Conservation (phyloP, 2,113 vertebrate genomes). For the Anhinga anhinga region DNA sequence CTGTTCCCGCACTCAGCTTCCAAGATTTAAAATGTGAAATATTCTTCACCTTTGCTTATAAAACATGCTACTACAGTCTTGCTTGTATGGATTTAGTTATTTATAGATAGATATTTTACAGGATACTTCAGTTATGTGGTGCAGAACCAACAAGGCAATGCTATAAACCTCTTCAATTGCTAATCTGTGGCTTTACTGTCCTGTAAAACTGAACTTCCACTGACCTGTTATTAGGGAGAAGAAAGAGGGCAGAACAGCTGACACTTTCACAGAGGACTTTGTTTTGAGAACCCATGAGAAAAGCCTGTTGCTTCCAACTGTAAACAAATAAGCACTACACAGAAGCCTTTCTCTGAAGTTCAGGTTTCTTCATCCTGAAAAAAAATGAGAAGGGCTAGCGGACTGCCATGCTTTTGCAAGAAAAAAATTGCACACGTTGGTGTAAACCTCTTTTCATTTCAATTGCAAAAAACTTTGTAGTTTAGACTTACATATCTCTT, state of each 20-base stretch:
- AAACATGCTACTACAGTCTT: not conserved
- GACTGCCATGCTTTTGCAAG: not conserved
- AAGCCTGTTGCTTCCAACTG: not conserved
- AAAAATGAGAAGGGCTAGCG: not conserved
- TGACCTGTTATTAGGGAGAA: not conserved
- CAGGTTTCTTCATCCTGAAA: not conserved
- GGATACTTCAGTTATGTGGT: not conserved
- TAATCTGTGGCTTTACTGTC: fast-evolving
- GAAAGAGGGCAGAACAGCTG: not conserved
- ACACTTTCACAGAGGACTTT: not conserved
- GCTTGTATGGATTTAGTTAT: not conserved
- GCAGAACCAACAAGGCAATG: not conserved
- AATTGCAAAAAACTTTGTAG: not conserved
- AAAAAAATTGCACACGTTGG: not conserved
- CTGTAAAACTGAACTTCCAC: not conserved
- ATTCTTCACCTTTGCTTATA: not conserved
- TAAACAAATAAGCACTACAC: not conserved
- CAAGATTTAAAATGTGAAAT: not conserved
- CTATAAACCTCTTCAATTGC: not conserved
- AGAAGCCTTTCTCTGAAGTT: not conserved
- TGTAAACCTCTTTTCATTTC: not conserved
- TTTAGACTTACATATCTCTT: not conserved
- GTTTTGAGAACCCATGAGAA: not conserved
- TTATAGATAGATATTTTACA: not conserved
- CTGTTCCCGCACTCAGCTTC: not conserved